A percentile compares a stretch with the other conserved stretches of the same genome.
These are phyloP conservation scores for Tetragonula clypearis DNA, from an alignment of 1,140 invertebrate species.

Conservation along the genomic window DNA sequence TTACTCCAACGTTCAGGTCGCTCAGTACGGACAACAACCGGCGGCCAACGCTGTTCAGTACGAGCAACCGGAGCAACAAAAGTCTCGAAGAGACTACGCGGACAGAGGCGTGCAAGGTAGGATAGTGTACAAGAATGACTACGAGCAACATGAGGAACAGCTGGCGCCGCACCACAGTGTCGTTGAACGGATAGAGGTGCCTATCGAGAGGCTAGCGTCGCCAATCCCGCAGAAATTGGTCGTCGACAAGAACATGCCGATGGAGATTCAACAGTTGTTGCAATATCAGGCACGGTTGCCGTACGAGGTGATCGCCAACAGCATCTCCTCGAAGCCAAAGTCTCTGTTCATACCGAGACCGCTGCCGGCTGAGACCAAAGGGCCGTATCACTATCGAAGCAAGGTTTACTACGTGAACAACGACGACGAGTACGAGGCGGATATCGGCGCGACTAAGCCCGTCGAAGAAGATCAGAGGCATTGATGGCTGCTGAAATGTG, in stretches of 20 bases:
- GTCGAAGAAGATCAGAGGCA: slow-evolving; percentile 54
- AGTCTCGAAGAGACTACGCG: slow-evolving; percentile 26
- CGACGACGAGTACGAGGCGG: slow-evolving; percentile 36
- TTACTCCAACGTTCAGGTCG: neutral
- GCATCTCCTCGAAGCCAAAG: slow-evolving; percentile 75
- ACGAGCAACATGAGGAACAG: slow-evolving; percentile 47
- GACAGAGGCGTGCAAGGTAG: slow-evolving; percentile 26
- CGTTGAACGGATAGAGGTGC: slow-evolving; percentile 35
- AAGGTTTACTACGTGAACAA: slow-evolving; percentile 72
- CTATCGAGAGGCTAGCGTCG: slow-evolving; percentile 15
- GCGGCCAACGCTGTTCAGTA: slow-evolving; percentile 36
- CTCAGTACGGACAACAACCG: slow-evolving; percentile 28
- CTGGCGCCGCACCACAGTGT: slow-evolving; percentile 29
- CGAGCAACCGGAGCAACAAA: slow-evolving; percentile 10
- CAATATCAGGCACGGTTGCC: slow-evolving; percentile 76
- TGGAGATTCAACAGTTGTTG: slow-evolving; percentile 73
- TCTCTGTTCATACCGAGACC: slow-evolving; percentile 75
- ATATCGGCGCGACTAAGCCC: slow-evolving; percentile 41
- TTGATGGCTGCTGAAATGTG: neutral
- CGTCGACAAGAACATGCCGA: slow-evolving; percentile 71
- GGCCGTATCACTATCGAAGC: slow-evolving; percentile 71
- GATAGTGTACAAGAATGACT: slow-evolving; percentile 62
- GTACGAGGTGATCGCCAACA: slow-evolving; percentile 78
- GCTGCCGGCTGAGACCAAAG: slow-evolving; percentile 66
- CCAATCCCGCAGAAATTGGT: slow-evolving; percentile 15